Evolutionary conservation across 2,888 invertebrate species (phyloP), one percentile per base, ranked within the genome.

Genomic region (Andrena bicolor): DNA sequence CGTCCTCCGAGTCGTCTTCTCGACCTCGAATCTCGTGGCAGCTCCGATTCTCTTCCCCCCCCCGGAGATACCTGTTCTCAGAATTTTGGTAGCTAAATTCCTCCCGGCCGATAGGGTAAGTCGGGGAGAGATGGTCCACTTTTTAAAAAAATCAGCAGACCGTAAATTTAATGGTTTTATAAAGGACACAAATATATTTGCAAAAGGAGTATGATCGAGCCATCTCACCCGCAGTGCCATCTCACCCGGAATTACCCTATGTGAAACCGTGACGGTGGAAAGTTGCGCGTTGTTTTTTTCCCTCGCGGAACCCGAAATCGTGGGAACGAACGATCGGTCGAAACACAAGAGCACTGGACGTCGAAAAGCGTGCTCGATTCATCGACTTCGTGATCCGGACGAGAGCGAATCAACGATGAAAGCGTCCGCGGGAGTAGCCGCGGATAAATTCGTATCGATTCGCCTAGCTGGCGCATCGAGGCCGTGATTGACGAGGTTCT

Each of bases 401-500:
- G 82, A 61, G 82, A 71, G 72, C 65, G 64, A 73, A 76, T 53
- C 68, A 75, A 64, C 72, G 76, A 76, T 63, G 83, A 79, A 77
- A 78, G 74, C 72, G 77, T 53, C 49, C 48, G 70, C 49, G 60
- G 71, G 28, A 32, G 63, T 66, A 51, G 70, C 72, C 83, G 65
- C 88, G 69, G 80, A 77, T 87, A 80, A 87, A 85, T 87, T 87
- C 80, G 85, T 83, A 85, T 85, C 81, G 84, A 84, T 86, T 83
- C 75, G 80, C 70, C 66, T 65, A 69, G 51, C 65, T 65, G 58
- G 78, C 68, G 79, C 79, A 69, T 77, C 72, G 77, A 68, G 64
- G 58, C 76, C 78, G 84, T 88, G 89, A 88, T 88, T 89, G 88
- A 88, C 87, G 85, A 84, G 88, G 75, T 74, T 80, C 87, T 85